These are phyloP conservation scores for Oreochromis niloticus DNA, from an alignment of 2,113 vertebrate genomes.

Conservation along the genomic window DNA sequence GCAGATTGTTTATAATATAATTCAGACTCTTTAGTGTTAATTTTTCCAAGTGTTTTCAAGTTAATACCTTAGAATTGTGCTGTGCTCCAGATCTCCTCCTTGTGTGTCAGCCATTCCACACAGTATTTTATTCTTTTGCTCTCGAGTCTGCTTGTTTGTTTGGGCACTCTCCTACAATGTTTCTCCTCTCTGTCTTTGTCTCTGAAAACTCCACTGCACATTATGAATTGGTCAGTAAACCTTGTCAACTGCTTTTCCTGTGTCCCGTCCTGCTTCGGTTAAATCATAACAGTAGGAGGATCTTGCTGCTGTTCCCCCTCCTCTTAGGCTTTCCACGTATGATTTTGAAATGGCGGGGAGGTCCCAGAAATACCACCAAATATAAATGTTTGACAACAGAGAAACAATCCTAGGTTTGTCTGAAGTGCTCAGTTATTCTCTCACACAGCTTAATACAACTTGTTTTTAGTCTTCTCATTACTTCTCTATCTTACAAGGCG, in stretches of 20 bases:
- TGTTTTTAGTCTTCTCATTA: background rate
- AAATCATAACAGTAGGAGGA: background rate
- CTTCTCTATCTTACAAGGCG: background rate
- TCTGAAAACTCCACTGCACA: background rate
- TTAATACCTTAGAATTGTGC: background rate
- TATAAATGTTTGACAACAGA: background rate
- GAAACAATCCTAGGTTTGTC: background rate
- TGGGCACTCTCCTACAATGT: background rate
- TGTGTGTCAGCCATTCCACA: rapidly evolving
- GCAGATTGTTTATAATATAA: background rate
- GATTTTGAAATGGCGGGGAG: background rate
- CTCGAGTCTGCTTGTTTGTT: background rate
- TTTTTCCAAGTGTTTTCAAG: background rate
- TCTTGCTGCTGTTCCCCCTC: background rate
- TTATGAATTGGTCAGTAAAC: background rate
- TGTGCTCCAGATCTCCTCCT: background rate
- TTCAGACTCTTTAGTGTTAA: background rate
- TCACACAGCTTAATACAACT: background rate
- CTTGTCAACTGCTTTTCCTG: background rate
- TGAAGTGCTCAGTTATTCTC: background rate
- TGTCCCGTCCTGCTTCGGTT: rapidly evolving
- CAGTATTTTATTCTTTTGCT: background rate
- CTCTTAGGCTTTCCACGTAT: background rate
- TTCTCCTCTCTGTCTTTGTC: background rate
- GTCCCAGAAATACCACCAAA: background rate